phyloP scores from a whole-genome alignment of 2,888 invertebrate genomes.

The Arctia plantaginis region DNA sequence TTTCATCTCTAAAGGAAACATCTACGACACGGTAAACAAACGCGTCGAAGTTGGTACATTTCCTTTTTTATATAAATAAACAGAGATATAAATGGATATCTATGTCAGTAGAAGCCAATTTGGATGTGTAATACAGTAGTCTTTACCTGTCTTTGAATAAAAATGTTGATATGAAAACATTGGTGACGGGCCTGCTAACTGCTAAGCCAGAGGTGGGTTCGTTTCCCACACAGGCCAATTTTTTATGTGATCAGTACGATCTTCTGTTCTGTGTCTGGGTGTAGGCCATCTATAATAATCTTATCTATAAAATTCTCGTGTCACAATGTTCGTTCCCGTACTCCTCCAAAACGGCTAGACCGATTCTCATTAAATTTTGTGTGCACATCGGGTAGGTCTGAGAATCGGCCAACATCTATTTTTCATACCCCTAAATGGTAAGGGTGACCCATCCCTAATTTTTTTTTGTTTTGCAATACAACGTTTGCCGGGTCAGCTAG shows the following conservation, averaged over 20 bases:
- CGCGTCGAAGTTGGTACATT: slow-evolving; percentile 31
- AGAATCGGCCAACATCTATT: no score
- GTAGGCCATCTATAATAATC: no score
- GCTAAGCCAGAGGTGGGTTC: not conserved
- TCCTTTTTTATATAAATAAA: slow-evolving; percentile 46
- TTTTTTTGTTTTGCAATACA: no score
- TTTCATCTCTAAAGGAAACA: slow-evolving; percentile 46
- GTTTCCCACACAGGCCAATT: not conserved
- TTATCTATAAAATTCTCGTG: no score
- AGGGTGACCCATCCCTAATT: no score
- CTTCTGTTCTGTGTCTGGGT: not conserved
- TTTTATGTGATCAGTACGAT: not conserved
- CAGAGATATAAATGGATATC: slow-evolving; percentile 36
- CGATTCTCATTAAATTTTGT: no score
- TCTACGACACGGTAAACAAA: slow-evolving; percentile 45
- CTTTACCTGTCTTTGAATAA: slow-evolving; percentile 12
- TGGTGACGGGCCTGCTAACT: not conserved
- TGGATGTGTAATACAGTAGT: slow-evolving; percentile 11
- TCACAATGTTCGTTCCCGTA: no score
- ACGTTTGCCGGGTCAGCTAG: no score
- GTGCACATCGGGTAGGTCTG: no score
- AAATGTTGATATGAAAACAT: not conserved
- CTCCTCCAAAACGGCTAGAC: no score
- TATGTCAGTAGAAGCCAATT: slow-evolving; percentile 22
- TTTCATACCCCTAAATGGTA: no score